Base-by-base conservation (phyloP, 2,888 invertebrate genomes). In the Cephus sareptanus region DNA sequence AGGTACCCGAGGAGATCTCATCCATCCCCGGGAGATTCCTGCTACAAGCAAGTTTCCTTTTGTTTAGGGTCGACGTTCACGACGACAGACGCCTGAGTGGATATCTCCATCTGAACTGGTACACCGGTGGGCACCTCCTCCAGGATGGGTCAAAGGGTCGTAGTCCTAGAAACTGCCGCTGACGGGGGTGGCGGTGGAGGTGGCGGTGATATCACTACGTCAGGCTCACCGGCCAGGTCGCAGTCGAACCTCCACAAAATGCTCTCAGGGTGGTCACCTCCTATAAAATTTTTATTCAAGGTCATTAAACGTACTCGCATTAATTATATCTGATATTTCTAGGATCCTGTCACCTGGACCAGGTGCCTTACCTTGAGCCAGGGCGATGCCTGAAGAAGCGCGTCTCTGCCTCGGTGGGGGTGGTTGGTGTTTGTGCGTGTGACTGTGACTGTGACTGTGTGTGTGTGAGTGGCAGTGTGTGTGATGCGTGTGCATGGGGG, bases 261-360 rank as follows among this genome's bases (percentile, higher is more conserved):
- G 84, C 87, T 90, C 85, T 91, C 91, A 90, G 90, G 87, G 83
- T 91, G 89, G 91, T 91, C 91, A 91, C 89, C 91, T 90, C 90
- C 91, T 91, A 84, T 4, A 11, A 15, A 75, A 75, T 69, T 31
- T 4, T 6, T 6, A 4, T 1, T 40, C 40, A 40, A 40, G 6
- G 4, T 23, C 15, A 1, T 15, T 6, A 6, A 40, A 40, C 0
- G 4, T 40, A 2, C 4, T 23, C 23, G 0, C 6, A 56, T 23
- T 23, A 6, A 56, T 23, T 9, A 2, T 9, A 56, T 6, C 1
- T 9, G 2, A 9, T 56, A 23, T 2, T 56, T 23, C 0, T 23
- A 56, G 6, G 56, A 2, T 56, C 15, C 0, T 9, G 34, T 9
- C 15, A 56, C 23, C 56, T 56, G 56, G 23, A 56, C 23, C 56